A percentile compares a stretch with the other conserved stretches of the same genome.
Evolutionary conservation across 2,113 vertebrate species (phyloP).

Genomic region (Aleadryas rufinucha): DNA sequence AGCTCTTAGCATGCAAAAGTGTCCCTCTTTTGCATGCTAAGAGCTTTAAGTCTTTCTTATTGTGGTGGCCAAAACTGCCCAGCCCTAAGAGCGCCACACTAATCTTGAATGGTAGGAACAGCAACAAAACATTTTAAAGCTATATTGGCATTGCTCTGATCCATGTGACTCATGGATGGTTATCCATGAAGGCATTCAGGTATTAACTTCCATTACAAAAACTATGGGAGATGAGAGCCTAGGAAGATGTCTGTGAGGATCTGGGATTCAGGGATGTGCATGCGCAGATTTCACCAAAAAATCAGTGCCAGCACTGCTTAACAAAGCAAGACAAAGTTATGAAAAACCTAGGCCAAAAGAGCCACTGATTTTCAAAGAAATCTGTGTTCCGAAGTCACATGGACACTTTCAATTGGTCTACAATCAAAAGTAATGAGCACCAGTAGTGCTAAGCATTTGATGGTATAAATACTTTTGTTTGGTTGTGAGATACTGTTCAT

Average conservation of each 20-base stretch:
- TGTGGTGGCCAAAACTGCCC: background rate
- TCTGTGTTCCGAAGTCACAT: background rate
- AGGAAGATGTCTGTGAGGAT: background rate
- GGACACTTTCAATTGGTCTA: background rate
- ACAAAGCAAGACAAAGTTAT: background rate
- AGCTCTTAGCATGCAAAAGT: too few relatives aligned
- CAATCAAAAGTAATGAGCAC: background rate
- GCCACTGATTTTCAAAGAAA: background rate
- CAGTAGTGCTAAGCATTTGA: background rate
- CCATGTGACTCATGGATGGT: background rate
- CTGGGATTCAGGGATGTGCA: background rate
- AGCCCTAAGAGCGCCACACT: background rate
- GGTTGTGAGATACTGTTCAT: background rate
- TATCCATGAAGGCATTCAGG: background rate
- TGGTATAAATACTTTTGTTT: background rate
- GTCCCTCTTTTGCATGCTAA: background rate
- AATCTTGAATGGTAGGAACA: background rate
- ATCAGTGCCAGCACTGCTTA: background rate
- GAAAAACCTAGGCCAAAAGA: background rate
- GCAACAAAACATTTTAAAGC: background rate
- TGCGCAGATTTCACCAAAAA: background rate
- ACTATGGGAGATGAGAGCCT: background rate
- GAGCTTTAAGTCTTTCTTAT: background rate
- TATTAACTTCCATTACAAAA: background rate
- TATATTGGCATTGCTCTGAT: background rate